Percentiles rank a stretch among this genome's conserved stretches.
Conservation (phyloP, 2,113 vertebrate genomes). For the Australoheros scitulus region DNA sequence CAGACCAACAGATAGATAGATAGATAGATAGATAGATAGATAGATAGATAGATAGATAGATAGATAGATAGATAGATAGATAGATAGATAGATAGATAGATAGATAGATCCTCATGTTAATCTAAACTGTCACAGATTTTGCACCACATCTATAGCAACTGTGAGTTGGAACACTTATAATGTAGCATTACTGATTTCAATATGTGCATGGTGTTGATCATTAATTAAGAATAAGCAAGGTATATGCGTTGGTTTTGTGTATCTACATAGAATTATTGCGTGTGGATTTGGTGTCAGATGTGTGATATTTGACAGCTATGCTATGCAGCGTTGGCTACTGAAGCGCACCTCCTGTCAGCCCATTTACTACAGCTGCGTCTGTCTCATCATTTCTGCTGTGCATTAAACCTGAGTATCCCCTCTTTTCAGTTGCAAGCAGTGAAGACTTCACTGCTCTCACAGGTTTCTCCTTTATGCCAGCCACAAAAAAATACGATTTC, state of each 20-base stretch:
- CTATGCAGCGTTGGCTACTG: neutral
- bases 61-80: too few species aligned
- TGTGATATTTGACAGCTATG: neutral
- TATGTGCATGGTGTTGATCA: neutral
- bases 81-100: too few species aligned
- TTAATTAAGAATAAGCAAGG: neutral
- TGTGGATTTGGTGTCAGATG: neutral
- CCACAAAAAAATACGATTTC: neutral
- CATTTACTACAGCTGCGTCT: neutral
- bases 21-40: too few species aligned
- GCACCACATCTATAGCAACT: neutral
- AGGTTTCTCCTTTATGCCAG: neutral
- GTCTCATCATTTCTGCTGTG: neutral
- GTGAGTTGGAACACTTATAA: neutral
- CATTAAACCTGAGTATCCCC: neutral
- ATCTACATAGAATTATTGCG: neutral
- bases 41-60: too few species aligned
- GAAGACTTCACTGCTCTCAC: neutral
- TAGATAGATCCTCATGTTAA: neutral
- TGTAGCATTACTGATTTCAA: neutral
- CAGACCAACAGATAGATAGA: too few species aligned
- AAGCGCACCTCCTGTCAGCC: neutral
- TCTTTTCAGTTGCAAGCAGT: neutral
- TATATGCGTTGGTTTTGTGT: neutral
- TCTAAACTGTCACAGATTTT: neutral